phyloP scores from a whole-genome alignment of 1,140 invertebrate species.

The Aphelenchoides besseyi region DNA sequence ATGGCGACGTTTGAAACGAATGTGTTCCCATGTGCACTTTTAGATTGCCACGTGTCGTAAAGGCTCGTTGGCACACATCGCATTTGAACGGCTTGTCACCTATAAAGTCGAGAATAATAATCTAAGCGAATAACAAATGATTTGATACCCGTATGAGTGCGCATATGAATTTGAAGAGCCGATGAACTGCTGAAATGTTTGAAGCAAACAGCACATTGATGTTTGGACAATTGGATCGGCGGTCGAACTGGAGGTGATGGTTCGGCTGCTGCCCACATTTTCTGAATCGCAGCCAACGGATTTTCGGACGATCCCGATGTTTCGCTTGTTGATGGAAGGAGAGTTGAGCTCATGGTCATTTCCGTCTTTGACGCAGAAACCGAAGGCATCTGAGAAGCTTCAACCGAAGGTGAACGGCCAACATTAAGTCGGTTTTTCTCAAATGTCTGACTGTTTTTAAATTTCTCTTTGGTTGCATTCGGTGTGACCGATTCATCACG shows the following conservation, averaged over 20 bases:
- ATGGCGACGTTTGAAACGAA: constrained; percentile 47
- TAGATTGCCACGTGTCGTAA: constrained; percentile 95
- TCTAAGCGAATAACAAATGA: neutral
- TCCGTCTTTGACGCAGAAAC: neutral
- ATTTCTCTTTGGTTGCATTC: too few relatives aligned
- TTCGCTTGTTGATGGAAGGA: neutral
- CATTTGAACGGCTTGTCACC: constrained; percentile 91
- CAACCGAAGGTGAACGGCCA: neutral
- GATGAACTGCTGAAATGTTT: constrained; percentile 95
- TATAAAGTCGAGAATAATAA: constrained; percentile 3
- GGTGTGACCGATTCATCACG: too few relatives aligned
- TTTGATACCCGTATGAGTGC: constrained; percentile 80
- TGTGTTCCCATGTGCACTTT: constrained; percentile 72
- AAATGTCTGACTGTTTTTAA: too few relatives aligned
- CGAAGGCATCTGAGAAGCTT: neutral
- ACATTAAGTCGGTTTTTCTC: too few relatives aligned
- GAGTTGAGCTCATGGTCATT: neutral
- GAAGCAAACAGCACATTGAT: constrained; percentile 90
- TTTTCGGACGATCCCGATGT: constrained; percentile 24
- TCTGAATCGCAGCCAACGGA: constrained; percentile 55
- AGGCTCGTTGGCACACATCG: constrained; percentile 84
- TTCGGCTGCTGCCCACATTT: constrained; percentile 59
- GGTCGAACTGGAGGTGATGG: constrained; percentile 46
- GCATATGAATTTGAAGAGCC: constrained; percentile 91
- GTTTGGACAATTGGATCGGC: constrained; percentile 68